Percentiles rank a stretch among this genome's conserved stretches.
Conservation (phyloP, 2,797 vertebrate species). For the Hydrocynus forskahlii region DNA sequence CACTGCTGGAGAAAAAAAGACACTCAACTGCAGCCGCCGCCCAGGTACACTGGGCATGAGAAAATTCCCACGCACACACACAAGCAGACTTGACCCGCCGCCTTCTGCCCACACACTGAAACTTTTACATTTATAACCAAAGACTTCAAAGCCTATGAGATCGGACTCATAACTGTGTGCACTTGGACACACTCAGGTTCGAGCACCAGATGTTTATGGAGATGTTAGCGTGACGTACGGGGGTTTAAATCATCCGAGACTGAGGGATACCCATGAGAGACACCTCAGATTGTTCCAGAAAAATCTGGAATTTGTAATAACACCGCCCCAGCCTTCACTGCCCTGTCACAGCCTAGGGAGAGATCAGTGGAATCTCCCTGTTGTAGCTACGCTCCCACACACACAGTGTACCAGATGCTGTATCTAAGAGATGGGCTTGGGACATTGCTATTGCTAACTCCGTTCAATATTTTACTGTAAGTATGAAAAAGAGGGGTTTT, state of each 20-base stretch:
- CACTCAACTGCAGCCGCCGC: constrained; percentile 65
- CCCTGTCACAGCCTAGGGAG: constrained; percentile 28
- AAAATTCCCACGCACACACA: background rate
- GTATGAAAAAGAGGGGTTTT: background rate
- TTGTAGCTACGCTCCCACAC: constrained; percentile 24
- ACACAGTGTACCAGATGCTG: constrained; percentile 14
- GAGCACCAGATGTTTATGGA: background rate
- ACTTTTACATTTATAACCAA: constrained; percentile 49
- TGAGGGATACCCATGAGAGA: constrained; percentile 16
- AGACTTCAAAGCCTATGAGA: constrained; percentile 39
- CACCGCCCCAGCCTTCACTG: constrained; percentile 43
- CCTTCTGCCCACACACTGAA: constrained; percentile 28
- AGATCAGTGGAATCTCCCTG: constrained; percentile 15
- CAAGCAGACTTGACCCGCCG: constrained; percentile 1
- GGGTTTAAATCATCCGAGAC: background rate
- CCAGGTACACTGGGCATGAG: constrained; percentile 78
- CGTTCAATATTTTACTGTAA: constrained; percentile 21
- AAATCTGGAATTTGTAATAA: constrained; percentile 31
- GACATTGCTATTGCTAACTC: background rate
- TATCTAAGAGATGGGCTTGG: constrained; percentile 6
- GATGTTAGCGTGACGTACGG: background rate
- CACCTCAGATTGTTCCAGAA: constrained; percentile 22
- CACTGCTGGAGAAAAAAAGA: constrained; percentile 75
- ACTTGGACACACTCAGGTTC: constrained; percentile 37
- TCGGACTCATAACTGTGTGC: constrained; percentile 34